Evolutionary conservation across 2,888 invertebrate genomes (phyloP).

Genomic region (Lydus trimaculatus): DNA sequence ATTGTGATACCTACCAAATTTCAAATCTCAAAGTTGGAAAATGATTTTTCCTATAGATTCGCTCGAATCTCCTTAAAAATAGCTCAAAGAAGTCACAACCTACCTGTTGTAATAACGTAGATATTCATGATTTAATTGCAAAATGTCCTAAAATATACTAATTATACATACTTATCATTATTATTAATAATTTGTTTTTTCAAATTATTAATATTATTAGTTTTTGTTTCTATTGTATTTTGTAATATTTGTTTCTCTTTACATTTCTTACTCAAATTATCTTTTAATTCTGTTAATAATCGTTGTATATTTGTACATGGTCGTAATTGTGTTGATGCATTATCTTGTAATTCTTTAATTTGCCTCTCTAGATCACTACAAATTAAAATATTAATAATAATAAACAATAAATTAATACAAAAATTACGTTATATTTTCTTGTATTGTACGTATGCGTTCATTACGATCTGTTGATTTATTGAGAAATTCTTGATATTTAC

Average conservation of each 20-base stretch:
- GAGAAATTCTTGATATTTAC: constrained; percentile 52
- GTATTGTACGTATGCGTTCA: constrained; percentile 32
- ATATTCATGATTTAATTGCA: too few species aligned
- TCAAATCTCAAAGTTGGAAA: too few species aligned
- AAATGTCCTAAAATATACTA: too few species aligned
- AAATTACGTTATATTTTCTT: constrained; percentile 26
- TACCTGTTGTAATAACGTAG: too few species aligned
- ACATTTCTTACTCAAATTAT: constrained; percentile 51
- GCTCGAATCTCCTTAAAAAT: too few species aligned
- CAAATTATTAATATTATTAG: constrained; percentile 58
- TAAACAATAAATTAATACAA: background rate
- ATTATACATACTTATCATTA: constrained; percentile 50
- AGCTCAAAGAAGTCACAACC: too few species aligned
- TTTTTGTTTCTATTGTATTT: constrained; percentile 49
- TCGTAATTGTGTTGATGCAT: constrained; percentile 56
- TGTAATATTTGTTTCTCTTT: constrained; percentile 52
- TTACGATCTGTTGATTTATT: constrained; percentile 33
- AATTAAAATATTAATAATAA: constrained; percentile 5
- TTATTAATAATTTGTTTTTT: constrained; percentile 57
- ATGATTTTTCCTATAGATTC: too few species aligned
- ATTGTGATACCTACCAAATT: too few species aligned
- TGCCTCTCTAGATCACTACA: constrained; percentile 43
- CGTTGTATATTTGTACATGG: constrained; percentile 50
- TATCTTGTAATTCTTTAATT: constrained; percentile 53
- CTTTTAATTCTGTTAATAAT: constrained; percentile 58